Evolutionary conservation across 92 coral and sea anemone species (phyloP), one percentile per base, ranked within the genome.

Genomic region (Galaxea fascicularis): DNA sequence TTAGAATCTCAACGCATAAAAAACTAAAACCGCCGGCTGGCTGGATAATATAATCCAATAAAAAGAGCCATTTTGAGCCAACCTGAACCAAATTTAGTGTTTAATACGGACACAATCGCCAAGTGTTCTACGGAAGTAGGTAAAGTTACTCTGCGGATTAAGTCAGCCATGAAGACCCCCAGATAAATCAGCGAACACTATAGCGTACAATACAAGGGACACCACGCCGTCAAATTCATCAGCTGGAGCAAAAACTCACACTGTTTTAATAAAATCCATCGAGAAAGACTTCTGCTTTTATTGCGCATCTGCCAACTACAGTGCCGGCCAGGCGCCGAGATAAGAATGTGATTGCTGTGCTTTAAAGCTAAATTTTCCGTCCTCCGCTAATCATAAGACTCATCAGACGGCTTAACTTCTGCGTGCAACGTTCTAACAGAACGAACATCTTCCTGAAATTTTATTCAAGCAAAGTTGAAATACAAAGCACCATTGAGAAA

Each of bases 301-400:
- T 65, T 51, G 17, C 49, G 26, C 26, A 45, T 47, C 30, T 57
- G 62, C n/a, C 49, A 64, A 30, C 52, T 25, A 47, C 29, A 5
- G 31, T 46, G 39, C 74, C 29, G 64, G 83, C 84, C 20, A 79
- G 59, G 65, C 25, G 51, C 74, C 49, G 74, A 49, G 74, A 79
- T 66, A 64, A 79, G 75, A 79, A 79, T 79, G 66, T 51, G 75
- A 79, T 47, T 52, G 74, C 84, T 79, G 84, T 53, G 84, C 59
- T 79, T 51, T n/a, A n/a, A 52, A 71, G 24, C n/a, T 12, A 6
- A 24, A 20, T 62, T 39, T 30, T 51, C 84, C 75, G 75, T 79
- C 49, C 64, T 79, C 65, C 13, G 28, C 31, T 13, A 71, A 17
- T 66, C 84, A 35, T 35, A 49, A 79, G 51, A 49, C 51, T 51